phyloP scores from a whole-genome alignment of 2,113 vertebrate genomes.

The Rallus limicola region DNA sequence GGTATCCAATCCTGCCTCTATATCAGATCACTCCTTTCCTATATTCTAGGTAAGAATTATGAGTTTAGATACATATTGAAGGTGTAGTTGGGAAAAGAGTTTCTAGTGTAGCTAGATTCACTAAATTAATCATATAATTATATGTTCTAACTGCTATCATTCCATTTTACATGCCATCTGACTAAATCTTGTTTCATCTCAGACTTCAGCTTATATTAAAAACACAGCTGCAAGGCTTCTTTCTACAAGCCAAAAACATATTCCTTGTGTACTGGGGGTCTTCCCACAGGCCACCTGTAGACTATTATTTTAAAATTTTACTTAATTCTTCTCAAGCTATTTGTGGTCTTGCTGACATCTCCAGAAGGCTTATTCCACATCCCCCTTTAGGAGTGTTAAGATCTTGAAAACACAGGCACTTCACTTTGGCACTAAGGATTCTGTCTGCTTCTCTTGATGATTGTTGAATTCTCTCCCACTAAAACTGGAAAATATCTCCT shows the following conservation, averaged over 20 bases:
- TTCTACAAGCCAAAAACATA: slow-evolving; percentile 40
- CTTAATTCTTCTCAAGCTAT: slow-evolving; percentile 55
- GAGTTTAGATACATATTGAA: neutral
- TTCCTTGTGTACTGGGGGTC: slow-evolving; percentile 31
- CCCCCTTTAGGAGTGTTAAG: slow-evolving; percentile 7
- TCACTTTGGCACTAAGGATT: neutral
- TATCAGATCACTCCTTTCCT: neutral
- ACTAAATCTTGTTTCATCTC: neutral
- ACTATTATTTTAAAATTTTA: slow-evolving; percentile 55
- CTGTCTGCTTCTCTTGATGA: neutral
- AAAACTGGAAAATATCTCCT: slow-evolving; percentile 10
- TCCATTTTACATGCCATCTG: slow-evolving; percentile 8
- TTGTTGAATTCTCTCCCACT: slow-evolving; percentile 28
- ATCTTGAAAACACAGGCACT: slow-evolving; percentile 46
- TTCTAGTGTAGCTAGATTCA: neutral
- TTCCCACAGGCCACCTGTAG: slow-evolving; percentile 43
- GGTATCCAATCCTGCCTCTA: neutral
- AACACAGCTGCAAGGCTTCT: slow-evolving; percentile 38
- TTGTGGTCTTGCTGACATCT: slow-evolving; percentile 59
- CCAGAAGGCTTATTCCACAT: slow-evolving; percentile 41
- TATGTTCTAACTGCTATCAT: neutral
- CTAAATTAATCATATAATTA: neutral
- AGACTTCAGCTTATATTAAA: slow-evolving; percentile 25
- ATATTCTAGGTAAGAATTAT: neutral
- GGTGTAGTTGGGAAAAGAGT: neutral